phyloP scores from a whole-genome alignment of 2,113 vertebrate genomes.

The Psittacula cyanocephala region DNA sequence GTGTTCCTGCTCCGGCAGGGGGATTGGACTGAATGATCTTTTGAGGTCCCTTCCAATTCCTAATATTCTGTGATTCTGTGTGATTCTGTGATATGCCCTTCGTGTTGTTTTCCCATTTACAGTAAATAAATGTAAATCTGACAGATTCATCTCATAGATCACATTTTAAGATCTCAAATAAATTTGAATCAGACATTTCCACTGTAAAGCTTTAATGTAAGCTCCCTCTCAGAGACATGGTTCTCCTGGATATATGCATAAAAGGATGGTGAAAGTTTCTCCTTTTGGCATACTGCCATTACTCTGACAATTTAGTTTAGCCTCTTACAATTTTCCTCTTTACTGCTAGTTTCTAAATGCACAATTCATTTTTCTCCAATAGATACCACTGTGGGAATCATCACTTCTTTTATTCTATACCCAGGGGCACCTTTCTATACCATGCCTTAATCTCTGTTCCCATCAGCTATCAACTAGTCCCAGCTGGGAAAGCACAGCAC shows the following conservation, averaged over 20 bases:
- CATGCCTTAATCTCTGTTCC: neutral
- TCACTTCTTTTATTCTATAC: neutral
- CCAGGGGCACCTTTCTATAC: neutral
- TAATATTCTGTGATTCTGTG: too few species aligned
- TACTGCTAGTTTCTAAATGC: neutral
- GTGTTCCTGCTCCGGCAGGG: too few species aligned
- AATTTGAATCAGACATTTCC: neutral
- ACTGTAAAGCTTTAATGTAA: neutral
- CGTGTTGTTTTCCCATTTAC: neutral
- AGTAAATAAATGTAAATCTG: conserved; percentile 12
- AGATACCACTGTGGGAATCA: neutral
- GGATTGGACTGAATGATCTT: too few species aligned
- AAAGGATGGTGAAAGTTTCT: neutral
- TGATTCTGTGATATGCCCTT: neutral
- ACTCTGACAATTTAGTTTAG: neutral
- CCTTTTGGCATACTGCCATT: neutral
- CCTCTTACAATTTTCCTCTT: neutral
- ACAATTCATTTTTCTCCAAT: neutral
- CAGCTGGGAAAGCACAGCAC: neutral
- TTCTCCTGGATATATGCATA: neutral
- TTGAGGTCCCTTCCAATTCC: too few species aligned
- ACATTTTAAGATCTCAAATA: neutral
- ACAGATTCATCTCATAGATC: neutral
- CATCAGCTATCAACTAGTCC: neutral
- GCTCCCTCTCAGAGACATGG: neutral